Percentiles rank a stretch among this genome's conserved stretches.
Evolutionary conservation across 2,888 invertebrate species (phyloP).

Genomic region (Pammene fasciana): DNA sequence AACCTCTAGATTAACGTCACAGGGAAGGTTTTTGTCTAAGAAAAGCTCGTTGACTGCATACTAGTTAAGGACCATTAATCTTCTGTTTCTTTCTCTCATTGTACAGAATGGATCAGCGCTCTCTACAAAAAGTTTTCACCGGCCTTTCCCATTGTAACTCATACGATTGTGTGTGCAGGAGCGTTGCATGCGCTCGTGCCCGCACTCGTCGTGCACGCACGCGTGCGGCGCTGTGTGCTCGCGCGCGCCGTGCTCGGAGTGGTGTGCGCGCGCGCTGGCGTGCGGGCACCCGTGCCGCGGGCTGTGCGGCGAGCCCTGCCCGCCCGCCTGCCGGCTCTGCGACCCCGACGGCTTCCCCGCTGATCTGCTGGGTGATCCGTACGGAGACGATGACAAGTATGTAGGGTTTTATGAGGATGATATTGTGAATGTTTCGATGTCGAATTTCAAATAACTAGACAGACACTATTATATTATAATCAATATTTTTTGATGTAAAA

Average conservation of each 20-base stretch:
- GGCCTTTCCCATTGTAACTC: not conserved
- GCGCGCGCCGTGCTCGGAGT: slow-evolving; percentile 69
- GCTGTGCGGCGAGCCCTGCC: slow-evolving; percentile 88
- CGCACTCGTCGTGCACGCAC: slow-evolving; percentile 5
- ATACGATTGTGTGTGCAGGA: slow-evolving; percentile 55
- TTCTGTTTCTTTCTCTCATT: too few species aligned
- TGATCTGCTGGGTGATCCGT: slow-evolving; percentile 66
- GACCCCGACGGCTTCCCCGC: slow-evolving; percentile 73
- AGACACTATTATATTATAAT: too few species aligned
- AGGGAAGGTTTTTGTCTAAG: too few species aligned
- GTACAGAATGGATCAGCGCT: too few species aligned
- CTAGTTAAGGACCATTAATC: too few species aligned
- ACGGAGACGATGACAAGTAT: slow-evolving; percentile 79
- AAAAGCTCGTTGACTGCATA: too few species aligned
- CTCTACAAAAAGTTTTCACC: too few species aligned
- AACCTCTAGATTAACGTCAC: too few species aligned
- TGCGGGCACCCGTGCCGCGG: slow-evolving; percentile 87
- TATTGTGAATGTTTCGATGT: too few species aligned
- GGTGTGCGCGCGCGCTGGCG: slow-evolving; percentile 79
- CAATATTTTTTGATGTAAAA: too few species aligned
- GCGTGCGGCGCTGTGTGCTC: slow-evolving; percentile 40
- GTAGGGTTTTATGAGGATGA: not conserved
- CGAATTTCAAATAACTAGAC: too few species aligned
- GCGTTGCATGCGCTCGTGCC: slow-evolving; percentile 69
- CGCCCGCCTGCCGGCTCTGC: slow-evolving; percentile 83